Conservation (phyloP, 2,797 vertebrate genomes). For the Muscicapa striata region DNA sequence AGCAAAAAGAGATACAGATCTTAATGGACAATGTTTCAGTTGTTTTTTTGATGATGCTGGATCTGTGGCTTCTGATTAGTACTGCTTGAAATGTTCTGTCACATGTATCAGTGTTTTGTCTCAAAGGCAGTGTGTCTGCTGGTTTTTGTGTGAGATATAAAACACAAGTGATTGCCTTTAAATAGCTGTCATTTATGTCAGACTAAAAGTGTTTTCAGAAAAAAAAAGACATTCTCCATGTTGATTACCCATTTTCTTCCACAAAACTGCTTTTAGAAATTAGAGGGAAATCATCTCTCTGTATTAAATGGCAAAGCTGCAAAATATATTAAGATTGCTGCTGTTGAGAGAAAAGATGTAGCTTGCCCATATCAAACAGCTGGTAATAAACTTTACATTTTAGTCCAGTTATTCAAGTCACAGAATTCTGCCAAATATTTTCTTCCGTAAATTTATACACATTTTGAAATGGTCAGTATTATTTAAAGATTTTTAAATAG, state of each 20-base stretch:
- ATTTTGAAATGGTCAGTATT: background rate
- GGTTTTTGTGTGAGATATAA: constrained; percentile 32
- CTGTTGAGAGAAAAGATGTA: background rate
- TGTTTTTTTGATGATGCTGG: constrained; percentile 19
- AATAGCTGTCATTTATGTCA: constrained; percentile 39
- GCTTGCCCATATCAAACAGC: background rate
- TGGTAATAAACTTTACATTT: constrained; percentile 5
- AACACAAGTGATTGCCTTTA: constrained; percentile 54
- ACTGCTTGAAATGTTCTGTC: constrained; percentile 42
- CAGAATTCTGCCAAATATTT: background rate
- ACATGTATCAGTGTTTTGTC: constrained; percentile 48
- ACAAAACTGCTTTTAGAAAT: constrained; percentile 38
- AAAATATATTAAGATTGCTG: constrained; percentile 14
- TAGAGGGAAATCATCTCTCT: background rate
- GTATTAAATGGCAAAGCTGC: constrained; percentile 32
- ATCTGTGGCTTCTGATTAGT: constrained; percentile 33
- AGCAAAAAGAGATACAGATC: constrained; percentile 7
- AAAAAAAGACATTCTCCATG: background rate
- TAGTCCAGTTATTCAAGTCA: background rate
- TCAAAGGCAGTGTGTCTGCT: constrained; percentile 38
- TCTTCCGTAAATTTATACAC: background rate
- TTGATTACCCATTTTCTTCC: constrained; percentile 59
- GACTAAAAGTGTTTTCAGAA: constrained; percentile 6
- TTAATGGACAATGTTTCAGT: background rate
- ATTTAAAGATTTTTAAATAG: background rate